A percentile compares a stretch with the other conserved stretches of the same genome.
Evolutionary conservation across 2,113 vertebrate genomes (phyloP).

Genomic region (Lycocorax pyrrhopterus): DNA sequence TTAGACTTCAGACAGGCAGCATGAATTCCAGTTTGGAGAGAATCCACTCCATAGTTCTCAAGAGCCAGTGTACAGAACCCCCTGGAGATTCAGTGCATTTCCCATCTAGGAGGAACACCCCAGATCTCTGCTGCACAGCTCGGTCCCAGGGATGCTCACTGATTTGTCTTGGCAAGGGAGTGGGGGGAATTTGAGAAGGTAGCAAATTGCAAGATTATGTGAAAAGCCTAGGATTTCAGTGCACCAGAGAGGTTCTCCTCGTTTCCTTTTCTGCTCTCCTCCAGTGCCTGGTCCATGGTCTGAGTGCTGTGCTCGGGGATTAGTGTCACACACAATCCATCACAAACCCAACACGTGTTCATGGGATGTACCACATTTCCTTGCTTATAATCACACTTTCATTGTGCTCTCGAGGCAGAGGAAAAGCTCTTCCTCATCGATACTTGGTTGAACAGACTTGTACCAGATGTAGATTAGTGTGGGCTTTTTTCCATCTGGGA

Average conservation of each 20-base stretch:
- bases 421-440: not conserved
- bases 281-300: not conserved
- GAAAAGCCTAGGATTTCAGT: conserved; percentile 9
- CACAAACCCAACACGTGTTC: not conserved
- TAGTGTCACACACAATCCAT: conserved; percentile 46
- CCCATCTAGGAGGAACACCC: not conserved
- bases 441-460: not conserved
- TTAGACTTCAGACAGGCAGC: not conserved
- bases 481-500: not conserved
- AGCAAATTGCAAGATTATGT: conserved; percentile 23
- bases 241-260: not conserved
- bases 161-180: conserved; percentile 33
- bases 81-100: not conserved
- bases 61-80: not conserved
- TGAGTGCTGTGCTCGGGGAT: not conserved
- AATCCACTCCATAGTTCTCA: not conserved
- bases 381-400: not conserved
- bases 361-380: not conserved
- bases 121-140: not conserved
- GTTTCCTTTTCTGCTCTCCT: not conserved
- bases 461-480: conserved; percentile 41
- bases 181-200: conserved; percentile 25
- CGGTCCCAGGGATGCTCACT: not conserved
- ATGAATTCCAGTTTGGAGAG: not conserved
- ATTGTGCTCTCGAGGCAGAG: not conserved